Base-by-base conservation (phyloP, 2,797 vertebrate genomes). In the Coranthus polyacanthus region DNA sequence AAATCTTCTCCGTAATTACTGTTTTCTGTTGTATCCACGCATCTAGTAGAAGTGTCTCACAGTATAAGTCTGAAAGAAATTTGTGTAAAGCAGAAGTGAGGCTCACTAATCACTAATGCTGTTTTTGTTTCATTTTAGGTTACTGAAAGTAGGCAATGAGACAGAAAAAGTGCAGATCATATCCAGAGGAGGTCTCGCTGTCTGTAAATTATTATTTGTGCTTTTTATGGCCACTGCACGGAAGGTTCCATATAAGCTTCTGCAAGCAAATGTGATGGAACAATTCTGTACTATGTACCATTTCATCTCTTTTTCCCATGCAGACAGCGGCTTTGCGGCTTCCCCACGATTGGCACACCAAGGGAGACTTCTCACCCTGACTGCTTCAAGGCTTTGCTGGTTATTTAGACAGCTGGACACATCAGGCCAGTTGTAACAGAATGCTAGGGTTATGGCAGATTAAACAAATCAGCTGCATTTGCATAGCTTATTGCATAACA, bases 361-460 rank as follows among this genome's bases (percentile, higher is more conserved):
- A 78, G 81, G 69, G 78, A 89, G 45, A 37, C 53, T n/a, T 34
- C 47, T 47, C 16, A 78, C 75, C 26, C 71, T 39, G 49, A 78
- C 68, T 53, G 69, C 68, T 81, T 76, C 42, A 66, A 68, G 82
- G 81, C 64, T 68, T 66, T 46, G 20, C 36, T 17, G 60, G 49
- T 45, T 93, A 82, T 94, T 94, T 88, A 75, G 66, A 89, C 91
- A 93, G 91, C 90, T 93, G 92, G 52, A 53, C 50, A 81, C 73
- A 79, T 77, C 39, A 73, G 71, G 77, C 69, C 51, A 37, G 12
- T 68, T 39, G 64, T 74, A 81, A 71, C 49, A 71, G 17, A 58
- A 52, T 55, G 51, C 43, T 18, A 13, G 62, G 71, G 75, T 89
- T 88, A 83, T 55, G 50, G 43, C 44, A 78, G 83, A 89, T 85